Conservation (phyloP, 2,113 vertebrate species). For the Nibea coibor region DNA sequence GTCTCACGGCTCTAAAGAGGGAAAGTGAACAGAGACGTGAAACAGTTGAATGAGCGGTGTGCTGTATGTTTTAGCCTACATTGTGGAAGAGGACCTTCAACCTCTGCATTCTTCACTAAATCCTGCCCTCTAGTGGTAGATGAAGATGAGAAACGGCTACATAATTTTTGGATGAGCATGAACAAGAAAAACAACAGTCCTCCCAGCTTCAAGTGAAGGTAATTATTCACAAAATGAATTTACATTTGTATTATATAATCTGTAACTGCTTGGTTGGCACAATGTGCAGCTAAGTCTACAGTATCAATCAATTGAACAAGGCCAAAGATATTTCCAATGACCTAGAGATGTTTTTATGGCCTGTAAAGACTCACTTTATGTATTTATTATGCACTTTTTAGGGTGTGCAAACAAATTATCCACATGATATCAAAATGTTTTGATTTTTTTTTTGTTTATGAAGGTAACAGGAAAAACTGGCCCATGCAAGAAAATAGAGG, state of each 20-base stretch:
- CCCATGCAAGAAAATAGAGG: neutral
- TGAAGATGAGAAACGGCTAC: neutral
- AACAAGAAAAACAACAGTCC: neutral
- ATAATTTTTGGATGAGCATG: neutral
- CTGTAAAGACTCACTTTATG: neutral
- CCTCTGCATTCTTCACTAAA: conserved; percentile 38
- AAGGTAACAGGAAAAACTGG: neutral
- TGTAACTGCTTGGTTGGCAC: neutral
- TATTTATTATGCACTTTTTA: neutral
- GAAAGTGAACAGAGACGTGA: neutral
- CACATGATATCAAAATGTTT: neutral
- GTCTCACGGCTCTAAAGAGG: neutral
- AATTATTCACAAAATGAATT: neutral
- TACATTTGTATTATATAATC: neutral
- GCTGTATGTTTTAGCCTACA: too few species aligned
- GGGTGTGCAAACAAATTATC: neutral
- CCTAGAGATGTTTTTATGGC: neutral
- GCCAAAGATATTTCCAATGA: neutral
- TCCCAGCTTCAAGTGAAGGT: neutral
- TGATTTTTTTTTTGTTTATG: too few species aligned
- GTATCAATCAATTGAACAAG: neutral
- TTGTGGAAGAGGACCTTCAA: neutral
- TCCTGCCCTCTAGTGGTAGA: conserved; percentile 64
- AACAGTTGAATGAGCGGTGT: neutral
- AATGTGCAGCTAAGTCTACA: neutral